phyloP scores from a whole-genome alignment of 1,140 invertebrate genomes.

The Drosophila saltans region DNA sequence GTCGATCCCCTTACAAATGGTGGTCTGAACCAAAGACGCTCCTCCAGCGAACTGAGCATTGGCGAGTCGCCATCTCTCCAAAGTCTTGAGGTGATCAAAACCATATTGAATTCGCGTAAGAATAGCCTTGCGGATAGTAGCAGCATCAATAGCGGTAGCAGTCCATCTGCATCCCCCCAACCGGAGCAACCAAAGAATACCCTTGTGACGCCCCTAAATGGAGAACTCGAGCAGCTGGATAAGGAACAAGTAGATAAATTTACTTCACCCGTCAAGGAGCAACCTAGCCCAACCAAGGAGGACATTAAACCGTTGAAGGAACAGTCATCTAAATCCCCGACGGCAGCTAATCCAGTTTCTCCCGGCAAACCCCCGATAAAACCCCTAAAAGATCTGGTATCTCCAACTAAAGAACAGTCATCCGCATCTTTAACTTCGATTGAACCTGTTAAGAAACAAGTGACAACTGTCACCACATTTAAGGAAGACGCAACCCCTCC shows the following conservation, averaged over 20 bases:
- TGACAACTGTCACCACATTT: not conserved
- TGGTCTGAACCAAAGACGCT: slow-evolving; percentile 56
- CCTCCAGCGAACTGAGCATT: slow-evolving; percentile 81
- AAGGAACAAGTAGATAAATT: not conserved
- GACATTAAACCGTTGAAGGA: not conserved
- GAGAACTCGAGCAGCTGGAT: not conserved
- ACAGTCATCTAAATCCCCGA: not conserved
- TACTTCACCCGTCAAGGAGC: not conserved
- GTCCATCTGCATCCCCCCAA: slow-evolving; percentile 10
- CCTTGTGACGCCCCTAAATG: slow-evolving; percentile 11
- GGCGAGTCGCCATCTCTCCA: slow-evolving; percentile 77
- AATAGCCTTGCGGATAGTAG: slow-evolving; percentile 64
- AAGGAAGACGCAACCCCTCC: not conserved
- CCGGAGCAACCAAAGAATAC: slow-evolving; percentile 63
- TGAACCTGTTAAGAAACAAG: not conserved
- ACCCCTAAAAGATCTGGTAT: not conserved
- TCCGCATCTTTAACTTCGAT: not conserved
- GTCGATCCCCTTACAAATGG: slow-evolving; percentile 47
- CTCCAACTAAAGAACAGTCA: slow-evolving; percentile 21
- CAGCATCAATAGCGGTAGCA: slow-evolving; percentile 23
- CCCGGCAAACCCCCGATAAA: slow-evolving; percentile 1
- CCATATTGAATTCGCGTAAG: slow-evolving; percentile 75
- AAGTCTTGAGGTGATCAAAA: slow-evolving; percentile 79
- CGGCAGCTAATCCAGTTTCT: not conserved
- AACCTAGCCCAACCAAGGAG: not conserved